Evolutionary conservation across 2,113 vertebrate species (phyloP).

Genomic region (Leptobrachium ailaonicum): DNA sequence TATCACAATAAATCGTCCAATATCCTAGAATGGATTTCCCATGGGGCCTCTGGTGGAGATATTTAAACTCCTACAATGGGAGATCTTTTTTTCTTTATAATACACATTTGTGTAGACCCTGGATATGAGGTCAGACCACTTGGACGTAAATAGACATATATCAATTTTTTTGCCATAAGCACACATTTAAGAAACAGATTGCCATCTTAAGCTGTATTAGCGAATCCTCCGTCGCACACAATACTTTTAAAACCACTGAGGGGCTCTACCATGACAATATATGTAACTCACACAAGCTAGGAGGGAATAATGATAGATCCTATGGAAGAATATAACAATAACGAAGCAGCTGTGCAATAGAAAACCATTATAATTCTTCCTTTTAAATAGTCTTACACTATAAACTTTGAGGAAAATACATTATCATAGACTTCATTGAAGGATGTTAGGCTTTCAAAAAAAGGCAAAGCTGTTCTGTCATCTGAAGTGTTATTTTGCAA

Average conservation of each 20-base stretch:
- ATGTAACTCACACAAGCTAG: too few relatives aligned
- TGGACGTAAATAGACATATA: neutral
- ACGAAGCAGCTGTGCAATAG: too few relatives aligned
- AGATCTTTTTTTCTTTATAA: neutral
- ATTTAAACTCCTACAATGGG: neutral
- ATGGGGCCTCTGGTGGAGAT: neutral
- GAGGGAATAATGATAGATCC: too few relatives aligned
- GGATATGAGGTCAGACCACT: neutral
- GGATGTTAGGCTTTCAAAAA: too few relatives aligned
- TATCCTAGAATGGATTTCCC: neutral
- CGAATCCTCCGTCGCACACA: neutral
- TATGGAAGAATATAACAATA: too few relatives aligned
- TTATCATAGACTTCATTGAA: too few relatives aligned
- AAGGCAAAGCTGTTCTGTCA: too few relatives aligned
- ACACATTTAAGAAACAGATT: neutral
- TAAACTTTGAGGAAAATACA: too few relatives aligned
- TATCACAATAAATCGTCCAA: neutral
- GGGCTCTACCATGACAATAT: neutral
- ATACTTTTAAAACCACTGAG: neutral
- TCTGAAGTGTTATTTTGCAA: too few relatives aligned
- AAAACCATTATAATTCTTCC: too few relatives aligned
- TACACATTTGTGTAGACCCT: neutral
- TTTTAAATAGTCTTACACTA: too few relatives aligned
- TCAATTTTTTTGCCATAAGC: neutral
- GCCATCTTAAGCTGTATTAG: neutral